Evolutionary conservation across 2,797 vertebrate species (phyloP).

Genomic region (Pseudochaenichthys georgianus): DNA sequence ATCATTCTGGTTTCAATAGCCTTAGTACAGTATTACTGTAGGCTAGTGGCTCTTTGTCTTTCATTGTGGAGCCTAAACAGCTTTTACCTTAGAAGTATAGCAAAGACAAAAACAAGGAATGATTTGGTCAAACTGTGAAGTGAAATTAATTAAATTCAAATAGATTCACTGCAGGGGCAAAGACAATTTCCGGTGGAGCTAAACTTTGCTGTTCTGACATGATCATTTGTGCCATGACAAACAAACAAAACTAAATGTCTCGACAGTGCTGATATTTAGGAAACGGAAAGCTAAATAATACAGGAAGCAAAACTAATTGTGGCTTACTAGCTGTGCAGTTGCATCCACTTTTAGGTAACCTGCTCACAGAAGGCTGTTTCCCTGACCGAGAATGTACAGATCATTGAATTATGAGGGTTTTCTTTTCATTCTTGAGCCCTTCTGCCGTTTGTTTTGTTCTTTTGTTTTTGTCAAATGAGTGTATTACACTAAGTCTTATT

Average conservation of each 20-base stretch:
- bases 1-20: constrained; percentile 11
- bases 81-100: no score
- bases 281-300: background rate
- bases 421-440: no score
- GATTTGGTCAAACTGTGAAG: background rate
- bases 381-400: no score
- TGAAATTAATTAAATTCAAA: background rate
- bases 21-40: background rate
- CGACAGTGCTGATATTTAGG: background rate
- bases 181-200: background rate
- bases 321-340: background rate
- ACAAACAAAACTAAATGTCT: background rate
- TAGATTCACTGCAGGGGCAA: background rate
- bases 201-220: background rate
- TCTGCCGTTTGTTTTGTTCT: no score
- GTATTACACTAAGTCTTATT: no score
- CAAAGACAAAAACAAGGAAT: background rate
- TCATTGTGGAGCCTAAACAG: no score
- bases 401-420: no score
- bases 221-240: background rate
- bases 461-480: no score
- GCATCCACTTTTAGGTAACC: background rate
- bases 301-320: background rate
- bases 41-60: background rate
- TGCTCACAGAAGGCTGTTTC: no score